A percentile compares a stretch with the other conserved stretches of the same genome.
Conservation (phyloP, 2,797 vertebrate genomes). For the Morelia viridis region DNA sequence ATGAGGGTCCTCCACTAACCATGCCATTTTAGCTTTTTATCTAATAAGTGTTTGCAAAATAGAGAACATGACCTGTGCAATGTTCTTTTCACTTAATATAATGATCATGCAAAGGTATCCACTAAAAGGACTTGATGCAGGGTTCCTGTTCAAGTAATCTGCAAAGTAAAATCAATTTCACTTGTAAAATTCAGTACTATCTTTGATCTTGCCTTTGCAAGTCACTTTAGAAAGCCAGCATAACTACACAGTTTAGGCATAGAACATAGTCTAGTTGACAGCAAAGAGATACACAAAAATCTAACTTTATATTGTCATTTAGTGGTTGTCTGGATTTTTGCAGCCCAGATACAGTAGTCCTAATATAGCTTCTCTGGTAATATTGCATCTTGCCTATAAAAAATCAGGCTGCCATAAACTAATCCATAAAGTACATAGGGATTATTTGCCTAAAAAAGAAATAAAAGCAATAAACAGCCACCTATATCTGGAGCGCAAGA, state of each 20-base stretch:
- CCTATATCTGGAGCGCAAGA: background rate
- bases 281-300: background rate
- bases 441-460: background rate
- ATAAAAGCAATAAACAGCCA: background rate
- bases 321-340: background rate
- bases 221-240: background rate
- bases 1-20: background rate
- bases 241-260: background rate
- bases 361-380: background rate
- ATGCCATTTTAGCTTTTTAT: conserved; percentile 32
- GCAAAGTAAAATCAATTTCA: background rate
- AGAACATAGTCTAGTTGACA: background rate
- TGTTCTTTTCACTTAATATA: conserved; percentile 59
- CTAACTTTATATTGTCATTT: background rate
- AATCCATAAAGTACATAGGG: background rate
- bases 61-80: conserved; percentile 53
- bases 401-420: background rate
- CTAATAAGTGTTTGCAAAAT: conserved; percentile 48
- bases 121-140: conserved; percentile 46
- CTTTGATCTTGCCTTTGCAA: background rate
- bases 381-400: background rate
- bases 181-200: background rate
- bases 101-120: conserved; percentile 52
- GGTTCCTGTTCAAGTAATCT: conserved; percentile 38
- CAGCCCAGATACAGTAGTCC: background rate